Evolutionary conservation across 92 coral and sea anemone genomes (phyloP).

Genomic region (Palythoa heliodiscus): DNA sequence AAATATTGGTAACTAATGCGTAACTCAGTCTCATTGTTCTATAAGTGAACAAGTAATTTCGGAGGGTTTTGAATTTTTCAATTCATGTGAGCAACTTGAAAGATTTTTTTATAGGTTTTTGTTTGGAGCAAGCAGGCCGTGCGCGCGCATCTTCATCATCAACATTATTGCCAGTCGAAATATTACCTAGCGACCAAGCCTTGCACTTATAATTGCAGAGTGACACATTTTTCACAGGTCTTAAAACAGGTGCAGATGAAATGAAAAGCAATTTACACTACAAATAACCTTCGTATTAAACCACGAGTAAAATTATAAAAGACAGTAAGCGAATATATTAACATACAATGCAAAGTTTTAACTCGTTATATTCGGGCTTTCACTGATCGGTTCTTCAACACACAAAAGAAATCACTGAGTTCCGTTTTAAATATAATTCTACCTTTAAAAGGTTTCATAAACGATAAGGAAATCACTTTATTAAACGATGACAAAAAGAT

Average conservation of each 20-base stretch:
- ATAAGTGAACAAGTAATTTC: background rate
- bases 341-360: slow-evolving; percentile 26
- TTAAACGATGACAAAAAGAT: slow-evolving; percentile 19
- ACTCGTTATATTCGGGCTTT: background rate
- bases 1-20: background rate
- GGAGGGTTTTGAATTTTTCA: background rate
- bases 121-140: background rate
- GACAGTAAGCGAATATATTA: slow-evolving; percentile 24
- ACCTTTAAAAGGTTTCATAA: slow-evolving; percentile 1
- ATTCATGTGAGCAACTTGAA: background rate
- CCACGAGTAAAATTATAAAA: slow-evolving; percentile 37
- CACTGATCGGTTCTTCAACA: background rate
- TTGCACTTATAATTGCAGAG: slow-evolving; percentile 11
- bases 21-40: background rate
- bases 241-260: slow-evolving; percentile 34
- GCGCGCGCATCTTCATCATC: background rate
- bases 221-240: slow-evolving; percentile 45
- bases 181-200: slow-evolving; percentile 31
- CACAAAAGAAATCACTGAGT: background rate
- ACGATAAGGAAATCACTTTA: slow-evolving; percentile 9
- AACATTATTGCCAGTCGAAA: background rate
- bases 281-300: slow-evolving; percentile 42
- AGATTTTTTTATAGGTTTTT: background rate
- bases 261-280: slow-evolving; percentile 41
- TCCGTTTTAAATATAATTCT: background rate